Conservation (phyloP, 2,888 invertebrate genomes). For the Drosophila ustulata region DNA sequence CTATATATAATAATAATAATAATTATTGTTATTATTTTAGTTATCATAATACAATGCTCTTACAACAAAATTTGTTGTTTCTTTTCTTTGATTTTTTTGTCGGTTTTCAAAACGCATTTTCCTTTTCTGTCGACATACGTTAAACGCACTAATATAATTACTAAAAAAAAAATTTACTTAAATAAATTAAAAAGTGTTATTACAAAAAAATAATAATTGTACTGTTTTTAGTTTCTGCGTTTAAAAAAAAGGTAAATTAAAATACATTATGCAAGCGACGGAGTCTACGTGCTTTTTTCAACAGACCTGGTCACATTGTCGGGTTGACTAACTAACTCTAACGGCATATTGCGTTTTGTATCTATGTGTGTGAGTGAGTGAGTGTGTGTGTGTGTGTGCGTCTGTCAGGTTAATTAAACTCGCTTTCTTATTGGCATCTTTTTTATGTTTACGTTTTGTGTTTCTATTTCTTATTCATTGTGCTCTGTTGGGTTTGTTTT, state of each 20-base stretch:
- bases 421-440: conserved; percentile 64
- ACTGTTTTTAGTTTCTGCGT: conserved; percentile 63
- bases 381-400: conserved; percentile 15
- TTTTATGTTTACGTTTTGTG: conserved; percentile 33
- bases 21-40: background rate
- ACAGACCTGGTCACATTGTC: conserved; percentile 35
- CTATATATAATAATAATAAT: conserved; percentile 24
- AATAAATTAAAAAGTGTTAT: conserved; percentile 39
- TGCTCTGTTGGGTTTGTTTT: conserved; percentile 34
- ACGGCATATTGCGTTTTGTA: conserved; percentile 24
- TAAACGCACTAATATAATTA: conserved; percentile 38
- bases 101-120: conserved; percentile 54
- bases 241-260: conserved; percentile 21
- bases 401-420: conserved; percentile 58
- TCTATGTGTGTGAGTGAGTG: background rate
- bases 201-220: conserved; percentile 49
- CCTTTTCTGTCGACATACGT: conserved; percentile 36
- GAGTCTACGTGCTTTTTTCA: conserved; percentile 3
- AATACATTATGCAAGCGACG: conserved; percentile 31
- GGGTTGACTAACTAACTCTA: conserved; percentile 28
- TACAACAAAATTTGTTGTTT: conserved; percentile 17
- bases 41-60: conserved; percentile 53
- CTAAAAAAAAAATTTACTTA: conserved; percentile 27
- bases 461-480: conserved; percentile 42
- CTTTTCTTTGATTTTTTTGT: conserved; percentile 34